Evolutionary conservation across 2,113 vertebrate genomes (phyloP), one percentile per base, ranked within the genome.

Genomic region (Rhodinocichla rosea): DNA sequence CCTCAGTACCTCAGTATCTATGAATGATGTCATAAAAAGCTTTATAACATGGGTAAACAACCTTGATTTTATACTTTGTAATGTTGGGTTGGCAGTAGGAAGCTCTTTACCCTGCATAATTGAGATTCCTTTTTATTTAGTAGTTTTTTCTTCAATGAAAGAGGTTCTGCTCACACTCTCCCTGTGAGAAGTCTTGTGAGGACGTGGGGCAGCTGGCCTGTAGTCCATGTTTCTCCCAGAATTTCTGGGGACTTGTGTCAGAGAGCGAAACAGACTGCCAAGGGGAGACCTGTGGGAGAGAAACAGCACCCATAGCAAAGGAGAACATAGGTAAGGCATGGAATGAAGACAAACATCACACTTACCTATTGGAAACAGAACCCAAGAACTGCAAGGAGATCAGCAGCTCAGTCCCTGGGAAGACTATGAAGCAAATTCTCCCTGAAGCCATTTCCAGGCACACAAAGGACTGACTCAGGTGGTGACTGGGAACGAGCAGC

Each of bases 161-260:
- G 15, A 59, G 5, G 4, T 0, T 74, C 4, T 78, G 17, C 14
- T 49, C 0, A 0, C 14, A 33, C 23, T 75, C 11, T 20, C 10
- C 49, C 18, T 23, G 28, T 47, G 14, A 68, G 28, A 79, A 39
- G 23, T 14, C 15, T 56, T 67, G 16, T 27, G 26, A 83, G 7
- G n/a, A 7, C 10, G 10, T 1, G 6, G 37, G 37, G 24, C 0
- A 0, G 7, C 4, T 44, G n/a, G 5, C 32, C 32, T 63, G 22
- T 53, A 83, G 19, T 8, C 56, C 26, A 32, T 24, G 2, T 78
- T 83, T 67, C 30, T 68, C 6, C 28, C 35, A 63, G 4, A 5
- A 23, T 67, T 83, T 80, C 73, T 42, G 22, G 9, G 13, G 3
- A 47, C 32, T n/a, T 67, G 3, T 9, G 17, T 62, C 57, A 49